phyloP scores from a whole-genome alignment of 2,888 invertebrate species.

The Campoplex nolae region DNA sequence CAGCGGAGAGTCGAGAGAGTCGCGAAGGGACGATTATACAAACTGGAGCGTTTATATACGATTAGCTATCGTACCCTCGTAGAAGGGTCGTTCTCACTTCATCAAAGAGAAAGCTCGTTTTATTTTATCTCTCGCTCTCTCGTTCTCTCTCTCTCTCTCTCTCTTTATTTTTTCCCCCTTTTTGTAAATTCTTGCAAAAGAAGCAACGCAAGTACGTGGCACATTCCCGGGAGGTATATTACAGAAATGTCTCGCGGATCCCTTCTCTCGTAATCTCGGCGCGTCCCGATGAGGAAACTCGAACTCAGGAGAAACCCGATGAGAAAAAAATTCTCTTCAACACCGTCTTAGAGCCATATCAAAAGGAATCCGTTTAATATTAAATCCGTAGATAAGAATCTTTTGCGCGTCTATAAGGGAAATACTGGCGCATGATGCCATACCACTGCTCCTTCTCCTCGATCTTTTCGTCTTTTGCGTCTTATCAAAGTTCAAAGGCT shows the following conservation, averaged over 20 bases:
- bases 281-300: slow-evolving; percentile 60
- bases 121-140: slow-evolving; percentile 4
- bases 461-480: slow-evolving; percentile 59
- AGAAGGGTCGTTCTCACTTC: slow-evolving; percentile 30
- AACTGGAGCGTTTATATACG: slow-evolving; percentile 57
- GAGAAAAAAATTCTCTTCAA: slow-evolving; percentile 57
- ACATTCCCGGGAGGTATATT: slow-evolving; percentile 50
- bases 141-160: not conserved
- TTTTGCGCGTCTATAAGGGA: slow-evolving; percentile 74
- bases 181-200: slow-evolving; percentile 36
- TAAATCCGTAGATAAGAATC: slow-evolving; percentile 80
- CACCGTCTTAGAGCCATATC: slow-evolving; percentile 74
- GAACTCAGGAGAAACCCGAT: slow-evolving; percentile 54
- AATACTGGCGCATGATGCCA: slow-evolving; percentile 68
- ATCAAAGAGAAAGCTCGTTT: slow-evolving; percentile 48
- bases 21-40: slow-evolving; percentile 52
- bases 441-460: slow-evolving; percentile 37
- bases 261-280: slow-evolving; percentile 43
- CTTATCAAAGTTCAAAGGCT: slow-evolving; percentile 66
- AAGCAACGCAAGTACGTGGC: slow-evolving; percentile 31
- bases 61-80: slow-evolving; percentile 40
- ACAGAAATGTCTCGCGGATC: slow-evolving; percentile 44
- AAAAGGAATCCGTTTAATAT: slow-evolving; percentile 82
- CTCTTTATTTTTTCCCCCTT: slow-evolving; percentile 6
- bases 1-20: not conserved